Evolutionary conservation across 1,140 invertebrate genomes (phyloP).

Genomic region (Probaryconus sp.): DNA sequence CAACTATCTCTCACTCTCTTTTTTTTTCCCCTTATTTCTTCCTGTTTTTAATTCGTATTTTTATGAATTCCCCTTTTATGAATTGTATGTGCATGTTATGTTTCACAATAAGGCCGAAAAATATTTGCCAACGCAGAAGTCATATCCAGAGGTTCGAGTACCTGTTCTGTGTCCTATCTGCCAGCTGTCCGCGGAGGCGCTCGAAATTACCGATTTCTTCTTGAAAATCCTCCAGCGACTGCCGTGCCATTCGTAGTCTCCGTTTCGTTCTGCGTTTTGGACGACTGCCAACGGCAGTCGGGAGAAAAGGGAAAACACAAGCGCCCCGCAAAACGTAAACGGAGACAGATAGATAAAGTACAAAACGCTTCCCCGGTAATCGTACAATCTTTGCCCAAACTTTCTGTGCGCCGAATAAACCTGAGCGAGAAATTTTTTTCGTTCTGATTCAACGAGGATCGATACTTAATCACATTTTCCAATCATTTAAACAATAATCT

Average conservation of each 20-base stretch:
- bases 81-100: not conserved
- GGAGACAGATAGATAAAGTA: constrained; percentile 27
- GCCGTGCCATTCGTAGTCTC: constrained; percentile 21
- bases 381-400: constrained; percentile 19
- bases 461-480: too few species aligned
- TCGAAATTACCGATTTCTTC: constrained; percentile 61
- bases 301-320: constrained; percentile 15
- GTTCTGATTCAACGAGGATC: too few species aligned
- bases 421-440: not conserved
- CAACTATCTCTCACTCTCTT: too few species aligned
- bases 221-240: constrained; percentile 30
- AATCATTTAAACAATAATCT: too few species aligned
- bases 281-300: constrained; percentile 24
- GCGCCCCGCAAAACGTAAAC: constrained; percentile 12
- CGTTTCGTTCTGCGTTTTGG: constrained; percentile 44
- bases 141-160: constrained; percentile 6
- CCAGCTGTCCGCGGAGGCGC: constrained; percentile 11
- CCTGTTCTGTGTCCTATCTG: constrained; percentile 21
- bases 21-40: too few species aligned
- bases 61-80: too few species aligned
- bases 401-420: constrained; percentile 3
- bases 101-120: not conserved
- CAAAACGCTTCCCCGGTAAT: constrained; percentile 46
- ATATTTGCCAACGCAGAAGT: constrained; percentile 2
- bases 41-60: too few species aligned